Percentiles rank a stretch among this genome's conserved stretches.
These are phyloP conservation scores for Vanacampus margaritifer DNA, from an alignment of 2,113 vertebrate genomes.

Conservation along the genomic window DNA sequence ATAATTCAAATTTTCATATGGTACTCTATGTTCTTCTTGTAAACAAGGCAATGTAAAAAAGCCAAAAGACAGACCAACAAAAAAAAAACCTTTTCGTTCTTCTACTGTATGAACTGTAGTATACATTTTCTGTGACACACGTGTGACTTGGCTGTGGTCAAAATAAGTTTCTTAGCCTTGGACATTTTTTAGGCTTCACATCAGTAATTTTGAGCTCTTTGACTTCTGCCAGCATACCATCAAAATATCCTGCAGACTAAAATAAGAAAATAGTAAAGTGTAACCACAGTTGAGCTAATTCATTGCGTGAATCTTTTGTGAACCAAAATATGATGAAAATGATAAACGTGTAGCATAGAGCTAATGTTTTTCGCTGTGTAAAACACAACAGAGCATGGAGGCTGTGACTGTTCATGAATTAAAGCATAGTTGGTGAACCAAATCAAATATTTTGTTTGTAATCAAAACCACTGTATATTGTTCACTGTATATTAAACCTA, in stretches of 20 bases:
- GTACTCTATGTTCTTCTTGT: not conserved
- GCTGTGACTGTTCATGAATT: not conserved
- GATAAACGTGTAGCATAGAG: not conserved
- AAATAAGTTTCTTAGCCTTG: not conserved
- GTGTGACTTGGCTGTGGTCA: not conserved
- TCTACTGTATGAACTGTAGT: not conserved
- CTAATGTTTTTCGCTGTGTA: not conserved
- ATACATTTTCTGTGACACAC: not conserved
- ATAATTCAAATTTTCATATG: not conserved
- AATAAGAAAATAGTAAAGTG: not conserved
- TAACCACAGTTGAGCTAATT: not conserved
- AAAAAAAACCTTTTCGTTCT: not conserved
- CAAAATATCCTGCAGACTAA: not conserved
- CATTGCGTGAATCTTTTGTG: not conserved
- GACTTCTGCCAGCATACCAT: not conserved
- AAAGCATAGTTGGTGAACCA: not conserved
- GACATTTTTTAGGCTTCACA: not conserved
- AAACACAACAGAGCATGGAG: not conserved
- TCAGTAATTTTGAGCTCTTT: not conserved
- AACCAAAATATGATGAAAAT: not conserved
- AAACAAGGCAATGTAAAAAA: slow-evolving; percentile 1
- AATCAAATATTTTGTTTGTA: too few species aligned
- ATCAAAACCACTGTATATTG: too few species aligned
- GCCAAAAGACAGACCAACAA: too few species aligned
- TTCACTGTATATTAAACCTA: too few species aligned